These are phyloP conservation scores for Punctoribates punctum DNA, from an alignment of 2,888 invertebrate genomes.

Conservation along the genomic window DNA sequence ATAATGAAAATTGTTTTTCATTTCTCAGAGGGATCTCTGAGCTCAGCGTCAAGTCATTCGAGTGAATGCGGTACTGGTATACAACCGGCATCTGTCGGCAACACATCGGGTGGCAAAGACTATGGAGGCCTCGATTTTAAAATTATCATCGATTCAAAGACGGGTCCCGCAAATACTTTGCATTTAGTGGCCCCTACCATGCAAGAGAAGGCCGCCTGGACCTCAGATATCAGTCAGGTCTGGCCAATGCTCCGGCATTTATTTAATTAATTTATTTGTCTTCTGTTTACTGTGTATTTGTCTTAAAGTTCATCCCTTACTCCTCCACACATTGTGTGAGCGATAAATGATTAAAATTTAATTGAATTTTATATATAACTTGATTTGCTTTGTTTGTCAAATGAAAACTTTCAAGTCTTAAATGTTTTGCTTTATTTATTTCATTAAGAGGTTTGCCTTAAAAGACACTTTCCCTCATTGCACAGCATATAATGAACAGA, in stretches of 20 bases:
- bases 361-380: too few species aligned
- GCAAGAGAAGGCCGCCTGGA: slow-evolving; percentile 89
- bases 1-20: slow-evolving; percentile 17
- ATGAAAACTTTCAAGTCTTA: too few species aligned
- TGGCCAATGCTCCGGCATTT: slow-evolving; percentile 34
- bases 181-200: slow-evolving; percentile 66
- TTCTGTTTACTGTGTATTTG: background rate
- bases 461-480: too few species aligned
- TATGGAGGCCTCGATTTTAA: slow-evolving; percentile 63
- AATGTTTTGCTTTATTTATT: too few species aligned
- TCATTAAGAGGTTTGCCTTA: too few species aligned
- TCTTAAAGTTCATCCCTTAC: too few species aligned
- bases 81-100: slow-evolving; percentile 42
- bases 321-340: too few species aligned
- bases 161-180: slow-evolving; percentile 62
- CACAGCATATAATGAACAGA: too few species aligned
- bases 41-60: slow-evolving; percentile 48
- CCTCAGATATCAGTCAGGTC: slow-evolving; percentile 80
- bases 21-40: slow-evolving; percentile 46
- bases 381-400: too few species aligned
- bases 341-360: too few species aligned
- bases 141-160: slow-evolving; percentile 66
- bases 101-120: slow-evolving; percentile 45
- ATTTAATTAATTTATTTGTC: background rate
- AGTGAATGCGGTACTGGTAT: slow-evolving; percentile 46